A percentile compares a stretch with the other conserved stretches of the same genome.
phyloP scores from a whole-genome alignment of 2,888 invertebrate species.

The Sipha maydis region DNA sequence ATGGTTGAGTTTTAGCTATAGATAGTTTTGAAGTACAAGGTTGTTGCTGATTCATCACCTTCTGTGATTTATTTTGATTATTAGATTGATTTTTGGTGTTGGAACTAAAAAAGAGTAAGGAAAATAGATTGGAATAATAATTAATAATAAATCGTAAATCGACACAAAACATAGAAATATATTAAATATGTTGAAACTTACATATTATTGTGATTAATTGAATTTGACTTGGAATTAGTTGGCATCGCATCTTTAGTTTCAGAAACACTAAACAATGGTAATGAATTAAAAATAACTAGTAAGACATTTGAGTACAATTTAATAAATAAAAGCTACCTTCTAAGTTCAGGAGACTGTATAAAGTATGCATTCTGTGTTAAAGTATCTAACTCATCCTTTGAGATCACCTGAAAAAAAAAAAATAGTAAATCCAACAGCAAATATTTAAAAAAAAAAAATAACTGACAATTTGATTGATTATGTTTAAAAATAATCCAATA shows the following conservation, averaged over 20 bases:
- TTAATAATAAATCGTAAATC: too few species aligned
- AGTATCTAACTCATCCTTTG: neutral
- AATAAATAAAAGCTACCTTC: neutral
- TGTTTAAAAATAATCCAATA: too few species aligned
- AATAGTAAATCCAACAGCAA: neutral
- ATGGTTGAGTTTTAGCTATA: neutral
- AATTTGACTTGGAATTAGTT: slow-evolving; percentile 1
- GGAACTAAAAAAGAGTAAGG: neutral
- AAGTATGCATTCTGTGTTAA: neutral
- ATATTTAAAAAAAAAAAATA: too few species aligned
- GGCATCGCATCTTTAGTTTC: neutral
- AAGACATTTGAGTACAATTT: neutral
- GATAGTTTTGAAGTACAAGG: slow-evolving; percentile 1
- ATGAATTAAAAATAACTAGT: neutral
- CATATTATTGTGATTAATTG: slow-evolving; percentile 27
- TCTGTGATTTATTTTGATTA: slow-evolving; percentile 5
- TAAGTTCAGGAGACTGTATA: neutral
- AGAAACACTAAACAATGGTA: slow-evolving; percentile 11
- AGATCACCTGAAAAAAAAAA: neutral
- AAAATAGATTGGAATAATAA: too few species aligned
- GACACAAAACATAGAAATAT: too few species aligned
- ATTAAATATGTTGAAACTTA: neutral
- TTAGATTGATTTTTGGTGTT: neutral
- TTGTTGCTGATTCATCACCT: neutral
- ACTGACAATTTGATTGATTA: too few species aligned